Evolutionary conservation across 1,140 invertebrate species (phyloP).

Genomic region (Pachypsylla venusta): DNA sequence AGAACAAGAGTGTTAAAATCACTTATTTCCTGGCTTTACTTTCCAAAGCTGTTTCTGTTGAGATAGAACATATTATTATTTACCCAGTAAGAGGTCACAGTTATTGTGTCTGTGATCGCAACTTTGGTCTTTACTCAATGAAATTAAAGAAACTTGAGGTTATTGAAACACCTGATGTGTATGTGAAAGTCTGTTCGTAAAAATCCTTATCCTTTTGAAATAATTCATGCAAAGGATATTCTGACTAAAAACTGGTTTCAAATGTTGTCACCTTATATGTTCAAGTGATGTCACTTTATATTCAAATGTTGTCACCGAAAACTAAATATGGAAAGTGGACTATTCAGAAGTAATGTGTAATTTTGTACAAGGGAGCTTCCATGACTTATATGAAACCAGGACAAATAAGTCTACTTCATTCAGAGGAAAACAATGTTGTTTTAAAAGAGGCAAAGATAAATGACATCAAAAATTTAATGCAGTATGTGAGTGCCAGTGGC

Average conservation of each 20-base stretch:
- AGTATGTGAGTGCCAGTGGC: no score
- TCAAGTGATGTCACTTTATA: no score
- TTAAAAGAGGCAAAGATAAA: no score
- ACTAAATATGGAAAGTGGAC: slow-evolving; percentile 11
- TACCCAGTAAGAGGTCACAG: slow-evolving; percentile 20
- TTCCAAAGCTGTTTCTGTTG: background rate
- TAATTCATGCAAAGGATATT: slow-evolving; percentile 11
- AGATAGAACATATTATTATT: background rate
- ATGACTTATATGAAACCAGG: no score
- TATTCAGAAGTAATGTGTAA: slow-evolving; percentile 15
- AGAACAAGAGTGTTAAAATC: background rate
- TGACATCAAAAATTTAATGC: no score
- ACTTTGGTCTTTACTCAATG: slow-evolving; percentile 22
- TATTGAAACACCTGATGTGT: slow-evolving; percentile 21
- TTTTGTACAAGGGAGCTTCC: no score
- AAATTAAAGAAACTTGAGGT: slow-evolving; percentile 21
- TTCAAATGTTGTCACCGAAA: no score
- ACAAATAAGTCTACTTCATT: no score
- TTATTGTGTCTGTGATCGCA: slow-evolving; percentile 22
- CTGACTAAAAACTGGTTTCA: slow-evolving; percentile 7
- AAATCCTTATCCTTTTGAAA: slow-evolving; percentile 8
- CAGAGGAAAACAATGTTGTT: no score
- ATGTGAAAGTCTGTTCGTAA: slow-evolving; percentile 19
- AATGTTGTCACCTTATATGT: slow-evolving; percentile 4
- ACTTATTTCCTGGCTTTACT: background rate